Evolutionary conservation across 2,888 invertebrate species (phyloP).

Genomic region (Lasioglossum malachurum): DNA sequence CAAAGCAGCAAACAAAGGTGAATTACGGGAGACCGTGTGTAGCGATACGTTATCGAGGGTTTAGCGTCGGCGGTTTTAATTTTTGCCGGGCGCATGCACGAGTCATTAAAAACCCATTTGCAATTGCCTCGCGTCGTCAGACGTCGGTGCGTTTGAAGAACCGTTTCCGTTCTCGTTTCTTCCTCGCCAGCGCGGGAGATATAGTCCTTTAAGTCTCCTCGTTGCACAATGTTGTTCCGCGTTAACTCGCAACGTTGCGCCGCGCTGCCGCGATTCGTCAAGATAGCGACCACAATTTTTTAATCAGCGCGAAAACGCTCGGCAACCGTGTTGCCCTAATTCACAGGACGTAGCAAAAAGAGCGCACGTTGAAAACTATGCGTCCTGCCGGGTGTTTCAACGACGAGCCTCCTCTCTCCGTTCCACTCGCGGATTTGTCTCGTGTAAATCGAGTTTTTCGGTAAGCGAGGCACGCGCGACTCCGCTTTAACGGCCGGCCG

Average conservation of each 20-base stretch:
- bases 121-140: background rate
- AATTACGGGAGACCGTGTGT: background rate
- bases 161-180: conserved; percentile 3
- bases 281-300: background rate
- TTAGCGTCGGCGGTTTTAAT: background rate
- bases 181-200: background rate
- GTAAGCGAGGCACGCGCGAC: conserved; percentile 30
- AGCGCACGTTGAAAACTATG: background rate
- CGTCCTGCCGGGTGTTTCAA: background rate
- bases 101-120: conserved; percentile 1
- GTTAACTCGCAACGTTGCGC: background rate
- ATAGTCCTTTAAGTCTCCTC: background rate
- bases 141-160: background rate
- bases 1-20: background rate
- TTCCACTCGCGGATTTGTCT: background rate
- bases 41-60: background rate
- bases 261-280: background rate
- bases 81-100: background rate
- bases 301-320: background rate
- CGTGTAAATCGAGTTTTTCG: conserved; percentile 27
- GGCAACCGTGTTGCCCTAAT: conserved; percentile 6
- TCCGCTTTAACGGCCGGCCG: conserved; percentile 16
- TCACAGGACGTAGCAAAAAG: background rate
- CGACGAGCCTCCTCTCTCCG: background rate
- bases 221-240: background rate